phyloP scores from a whole-genome alignment of 2,797 vertebrate species.

The Etheostoma nigrum region DNA sequence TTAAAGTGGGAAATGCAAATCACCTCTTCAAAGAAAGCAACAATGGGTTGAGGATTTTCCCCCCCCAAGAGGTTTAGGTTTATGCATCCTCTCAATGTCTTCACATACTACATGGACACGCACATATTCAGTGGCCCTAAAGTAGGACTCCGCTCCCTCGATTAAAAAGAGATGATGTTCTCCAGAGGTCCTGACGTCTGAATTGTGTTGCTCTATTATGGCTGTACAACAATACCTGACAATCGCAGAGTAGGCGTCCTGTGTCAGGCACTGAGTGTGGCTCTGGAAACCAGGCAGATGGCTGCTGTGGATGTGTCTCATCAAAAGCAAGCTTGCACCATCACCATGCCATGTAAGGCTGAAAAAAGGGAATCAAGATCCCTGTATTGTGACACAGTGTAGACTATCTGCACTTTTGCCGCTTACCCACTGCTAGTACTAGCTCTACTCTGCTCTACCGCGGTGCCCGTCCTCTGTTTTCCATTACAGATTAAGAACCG shows the following conservation, averaged over 20 bases:
- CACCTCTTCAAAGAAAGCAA: constrained; percentile 18
- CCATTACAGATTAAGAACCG: no score
- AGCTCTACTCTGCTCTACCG: no score
- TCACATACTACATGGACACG: not conserved
- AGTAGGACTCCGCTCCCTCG: constrained; percentile 17
- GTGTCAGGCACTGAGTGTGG: constrained; percentile 1
- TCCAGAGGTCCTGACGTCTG: not conserved
- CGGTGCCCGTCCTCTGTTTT: no score
- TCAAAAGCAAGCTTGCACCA: constrained; percentile 22
- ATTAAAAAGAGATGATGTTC: constrained; percentile 43
- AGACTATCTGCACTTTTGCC: no score
- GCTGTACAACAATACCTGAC: constrained; percentile 15
- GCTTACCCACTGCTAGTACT: no score
- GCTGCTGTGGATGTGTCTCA: constrained; percentile 17
- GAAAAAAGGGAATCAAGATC: no score
- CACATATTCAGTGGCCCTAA: not conserved
- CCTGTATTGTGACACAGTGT: no score
- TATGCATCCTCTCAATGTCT: constrained; percentile 2
- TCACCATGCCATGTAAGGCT: not conserved
- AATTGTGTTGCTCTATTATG: constrained; percentile 30
- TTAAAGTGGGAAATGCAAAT: constrained; percentile 20
- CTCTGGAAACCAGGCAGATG: constrained; percentile 16
- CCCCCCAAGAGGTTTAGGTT: constrained; percentile 16
- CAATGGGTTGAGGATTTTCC: constrained; percentile 26
- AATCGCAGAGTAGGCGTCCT: constrained; percentile 11